Evolutionary conservation across 92 coral and sea anemone species (phyloP), one percentile per base, ranked within the genome.

Genomic region (Metridium senile): DNA sequence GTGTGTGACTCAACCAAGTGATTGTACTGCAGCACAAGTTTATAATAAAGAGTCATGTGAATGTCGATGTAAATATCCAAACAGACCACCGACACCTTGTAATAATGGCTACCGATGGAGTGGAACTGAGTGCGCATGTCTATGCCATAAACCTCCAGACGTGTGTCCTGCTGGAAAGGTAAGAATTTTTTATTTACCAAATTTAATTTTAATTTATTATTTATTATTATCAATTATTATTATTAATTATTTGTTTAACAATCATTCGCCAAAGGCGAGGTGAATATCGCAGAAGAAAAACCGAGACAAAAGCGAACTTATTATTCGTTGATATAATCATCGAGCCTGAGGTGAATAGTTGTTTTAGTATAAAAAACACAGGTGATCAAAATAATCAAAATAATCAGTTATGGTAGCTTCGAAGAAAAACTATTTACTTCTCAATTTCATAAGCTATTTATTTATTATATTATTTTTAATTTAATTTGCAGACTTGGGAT

Each of bases 151-250:
- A 56, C 58, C 71, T 20, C 93, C 89, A 45, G 65, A 78, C 22
- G 57, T 47, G 6, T 92, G 97, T 53, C 75, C 84, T 4, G 68
- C 70, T 26, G 77, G 81, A 11, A 81, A 88, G 93, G 97, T 91
- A 58, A 30, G 82, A 23, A n/a, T n/a, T n/a, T n/a, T n/a, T 70
- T 9, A 23, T 9, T 7, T 59, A 21, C 8, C n/a, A n/a, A n/a
- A n/a, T n/a, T 4, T 39, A 39, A 4, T 4, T 39, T 39, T 39
- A 62, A 3, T 9, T 54, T 54, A 3, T 61, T 20, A 61, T 9
- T 47, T 47, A 9, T 9, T 47, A 47, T 47, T 47, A n/a, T n/a
- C n/a, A n/a, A n/a, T n/a, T n/a, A n/a, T n/a, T n/a, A n/a, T n/a
- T n/a, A n/a, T n/a, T n/a, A n/a, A n/a, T n/a, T n/a, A n/a, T n/a